These are phyloP conservation scores for Barnardius zonarius DNA, from an alignment of 2,113 vertebrate genomes.

Conservation along the genomic window DNA sequence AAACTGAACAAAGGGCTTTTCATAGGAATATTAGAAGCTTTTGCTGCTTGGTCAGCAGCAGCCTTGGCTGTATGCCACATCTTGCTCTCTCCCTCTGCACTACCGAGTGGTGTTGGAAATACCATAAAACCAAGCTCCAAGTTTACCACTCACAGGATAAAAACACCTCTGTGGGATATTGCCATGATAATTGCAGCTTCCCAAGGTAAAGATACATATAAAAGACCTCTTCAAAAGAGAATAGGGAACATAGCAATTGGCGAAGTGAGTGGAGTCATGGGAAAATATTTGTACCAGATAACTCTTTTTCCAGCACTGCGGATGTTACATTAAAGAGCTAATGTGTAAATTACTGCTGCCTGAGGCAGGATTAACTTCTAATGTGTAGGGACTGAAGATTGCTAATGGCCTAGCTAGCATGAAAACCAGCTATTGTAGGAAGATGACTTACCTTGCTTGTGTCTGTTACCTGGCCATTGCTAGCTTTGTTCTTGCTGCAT, in stretches of 20 bases:
- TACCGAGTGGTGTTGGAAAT: not conserved
- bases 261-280: not conserved
- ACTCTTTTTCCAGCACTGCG: not conserved
- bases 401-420: slow-evolving; percentile 24
- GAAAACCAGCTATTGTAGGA: not conserved
- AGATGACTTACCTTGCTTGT: not conserved
- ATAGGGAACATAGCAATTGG: not conserved
- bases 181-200: not conserved
- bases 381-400: not conserved
- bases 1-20: not conserved
- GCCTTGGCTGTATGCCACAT: not conserved
- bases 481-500: not conserved
- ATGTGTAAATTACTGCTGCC: slow-evolving; percentile 48
- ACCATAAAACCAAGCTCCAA: not conserved
- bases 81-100: not conserved
- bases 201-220: not conserved
- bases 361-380: slow-evolving; percentile 56
- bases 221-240: not conserved
- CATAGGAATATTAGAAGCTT: not conserved
- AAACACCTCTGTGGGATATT: not conserved
- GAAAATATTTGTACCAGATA: slow-evolving; percentile 40
- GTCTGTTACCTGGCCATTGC: not conserved
- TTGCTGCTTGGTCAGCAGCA: not conserved
- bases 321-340: slow-evolving; percentile 35
- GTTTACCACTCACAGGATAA: not conserved